Conservation (phyloP, 1,140 invertebrate genomes). For the Phymorhynchus buccinoides region DNA sequence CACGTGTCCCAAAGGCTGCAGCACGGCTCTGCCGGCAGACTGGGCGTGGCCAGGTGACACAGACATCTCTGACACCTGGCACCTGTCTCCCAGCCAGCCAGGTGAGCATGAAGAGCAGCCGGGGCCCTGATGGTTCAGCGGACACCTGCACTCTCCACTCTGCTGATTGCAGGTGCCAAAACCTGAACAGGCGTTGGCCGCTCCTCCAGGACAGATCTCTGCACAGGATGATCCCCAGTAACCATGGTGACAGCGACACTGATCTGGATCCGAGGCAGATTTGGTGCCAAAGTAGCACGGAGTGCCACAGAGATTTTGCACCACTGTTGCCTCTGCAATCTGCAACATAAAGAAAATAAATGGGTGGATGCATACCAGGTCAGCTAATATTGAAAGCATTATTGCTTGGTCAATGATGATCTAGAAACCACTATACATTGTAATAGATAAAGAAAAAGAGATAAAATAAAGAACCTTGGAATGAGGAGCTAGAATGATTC, state of each 20-base stretch:
- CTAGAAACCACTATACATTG: no score
- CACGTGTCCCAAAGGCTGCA: conserved; percentile 43
- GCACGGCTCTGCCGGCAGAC: conserved; percentile 3
- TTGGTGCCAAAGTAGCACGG: conserved; percentile 53
- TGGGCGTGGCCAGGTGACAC: not conserved
- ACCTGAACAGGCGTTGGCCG: conserved; percentile 51
- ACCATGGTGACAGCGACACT: conserved; percentile 48
- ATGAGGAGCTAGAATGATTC: no score
- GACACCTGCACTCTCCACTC: conserved; percentile 52
- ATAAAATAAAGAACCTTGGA: no score
- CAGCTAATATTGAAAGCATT: no score
- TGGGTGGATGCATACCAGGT: no score
- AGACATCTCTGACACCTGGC: conserved; percentile 47
- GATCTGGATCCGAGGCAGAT: conserved; percentile 11
- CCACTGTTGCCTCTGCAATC: conserved; percentile 34
- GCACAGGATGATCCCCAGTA: conserved; percentile 56
- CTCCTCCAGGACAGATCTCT: conserved; percentile 53
- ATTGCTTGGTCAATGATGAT: no score
- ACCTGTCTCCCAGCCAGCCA: conserved; percentile 54
- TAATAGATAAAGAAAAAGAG: no score
- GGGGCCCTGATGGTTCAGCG: conserved; percentile 47
- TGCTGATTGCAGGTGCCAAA: conserved; percentile 51
- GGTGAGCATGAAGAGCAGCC: conserved; percentile 49
- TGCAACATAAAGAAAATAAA: not conserved
- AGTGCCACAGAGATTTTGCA: conserved; percentile 49